Conservation (phyloP, 2,888 invertebrate genomes). For the Ophion obscuratus region DNA sequence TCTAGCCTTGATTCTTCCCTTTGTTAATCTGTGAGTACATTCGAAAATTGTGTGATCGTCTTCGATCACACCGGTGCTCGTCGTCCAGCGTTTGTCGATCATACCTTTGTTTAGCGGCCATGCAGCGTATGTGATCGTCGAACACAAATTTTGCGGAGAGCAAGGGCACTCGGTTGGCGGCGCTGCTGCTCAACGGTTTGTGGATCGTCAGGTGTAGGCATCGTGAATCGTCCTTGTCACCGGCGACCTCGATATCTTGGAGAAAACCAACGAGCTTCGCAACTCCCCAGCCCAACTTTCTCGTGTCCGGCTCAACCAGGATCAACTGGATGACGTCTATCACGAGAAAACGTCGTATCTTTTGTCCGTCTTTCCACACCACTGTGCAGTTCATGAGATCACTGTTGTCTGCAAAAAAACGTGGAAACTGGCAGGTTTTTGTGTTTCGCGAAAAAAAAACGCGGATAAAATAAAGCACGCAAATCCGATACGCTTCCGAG, state of each 20-base stretch:
- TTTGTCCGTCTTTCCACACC: constrained; percentile 94
- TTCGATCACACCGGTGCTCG: background rate
- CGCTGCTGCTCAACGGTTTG: constrained; percentile 89
- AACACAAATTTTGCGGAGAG: constrained; percentile 97
- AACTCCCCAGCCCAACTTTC: constrained; percentile 98
- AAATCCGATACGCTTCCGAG: background rate
- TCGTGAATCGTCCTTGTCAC: constrained; percentile 98
- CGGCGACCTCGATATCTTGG: constrained; percentile 96
- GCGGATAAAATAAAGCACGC: background rate
- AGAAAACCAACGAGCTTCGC: constrained; percentile 98
- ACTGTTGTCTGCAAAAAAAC: constrained; percentile 92
- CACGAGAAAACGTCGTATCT: constrained; percentile 97
- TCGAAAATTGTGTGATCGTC: background rate
- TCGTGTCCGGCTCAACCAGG: constrained; percentile 98
- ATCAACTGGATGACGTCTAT: constrained; percentile 98
- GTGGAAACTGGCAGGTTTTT: constrained; percentile 78
- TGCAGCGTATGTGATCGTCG: constrained; percentile 99
- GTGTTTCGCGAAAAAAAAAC: background rate
- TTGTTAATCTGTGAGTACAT: constrained; percentile 76
- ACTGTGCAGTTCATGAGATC: constrained; percentile 99
- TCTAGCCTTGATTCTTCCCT: constrained; percentile 96
- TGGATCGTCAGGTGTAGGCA: constrained; percentile 97
- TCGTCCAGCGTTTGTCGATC: background rate
- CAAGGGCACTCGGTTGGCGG: constrained; percentile 90
- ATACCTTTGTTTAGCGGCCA: constrained; percentile 99